Base-by-base conservation (phyloP, 1,140 invertebrate species). In the Aphelenchoides fujianensis region DNA sequence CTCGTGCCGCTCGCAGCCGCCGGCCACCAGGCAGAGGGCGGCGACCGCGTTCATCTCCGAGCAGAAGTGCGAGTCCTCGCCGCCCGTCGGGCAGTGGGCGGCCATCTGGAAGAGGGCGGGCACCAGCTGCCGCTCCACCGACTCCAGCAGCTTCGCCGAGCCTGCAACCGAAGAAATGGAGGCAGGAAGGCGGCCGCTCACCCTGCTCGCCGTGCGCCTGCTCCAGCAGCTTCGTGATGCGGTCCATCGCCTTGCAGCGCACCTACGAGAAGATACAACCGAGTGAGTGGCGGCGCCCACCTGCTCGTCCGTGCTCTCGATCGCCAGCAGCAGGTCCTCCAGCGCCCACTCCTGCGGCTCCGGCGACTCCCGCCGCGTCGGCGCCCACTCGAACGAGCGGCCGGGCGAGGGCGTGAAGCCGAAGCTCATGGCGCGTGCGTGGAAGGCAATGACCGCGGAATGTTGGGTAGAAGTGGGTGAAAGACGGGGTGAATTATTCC, bases 1-100 rank as follows among this genome's bases (percentile, higher is more conserved):
- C 16, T 73, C 53, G 55, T 76, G 76, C 16, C 12, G n/a, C 68
- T 74, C 71, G 28, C 16, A n/a, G 16, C 53, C 12, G 16, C n/a
- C 31, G 12, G 63, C 63, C 32, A 66, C 1, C 37, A 32, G 12
- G 31, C 27, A 32, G 12, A 66, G 27, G 12, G 31, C 32, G 23
- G 41, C 41, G 12, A 48, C 41, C 12, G 41, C 41, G 41, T 48
- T 48, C 23, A 48, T 48, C 23, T 48, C 41, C 12, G 12, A 16
- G 41, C 41, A 48, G 12, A 48, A 48, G 41, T 48, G 41, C 41
- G 23, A 16, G 12, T 48, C 41, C 41, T 48, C 41, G 41, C 41
- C 41, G 12, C 23, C 41, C 41, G 23, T 23, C 41, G 41, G 12
- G 12, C 41, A 48, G 12, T 48, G 41, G 12, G 12, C 23, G 41